Base-by-base conservation (phyloP, 2,113 vertebrate genomes). In the Ptyas mucosa region DNA sequence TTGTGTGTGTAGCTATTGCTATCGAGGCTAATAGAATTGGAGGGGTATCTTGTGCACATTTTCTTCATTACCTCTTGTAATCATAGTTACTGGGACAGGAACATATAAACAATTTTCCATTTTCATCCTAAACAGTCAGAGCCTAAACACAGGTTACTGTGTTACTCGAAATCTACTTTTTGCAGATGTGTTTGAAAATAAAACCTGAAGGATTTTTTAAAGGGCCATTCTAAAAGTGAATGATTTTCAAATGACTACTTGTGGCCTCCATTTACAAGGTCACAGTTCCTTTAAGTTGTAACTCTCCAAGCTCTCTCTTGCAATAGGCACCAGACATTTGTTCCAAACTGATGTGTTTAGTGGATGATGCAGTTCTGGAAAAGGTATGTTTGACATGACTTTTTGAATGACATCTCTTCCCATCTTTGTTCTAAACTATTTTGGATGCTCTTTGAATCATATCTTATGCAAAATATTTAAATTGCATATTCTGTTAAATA, bases 271-370 rank as follows among this genome's bases (percentile, higher is more conserved):
- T 87, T 90, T 23, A 14, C 49, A 90, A 94, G 96, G 95, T 96
- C 95, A 88, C n/a, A 3, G 93, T 97, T 96, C 95, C 95, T 93
- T 93, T 93, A 14, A 90, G 93, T 90, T 95, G 34, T 97, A 96
- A 97, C 96, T 96, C 97, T 96, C 93, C 91, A 93, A 97, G 94
- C 96, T 97, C 95, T 97, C 89, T 97, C 97, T 97, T 96, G 94
- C 94, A 96, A 90, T 94, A 97, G 97, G 94, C 97, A 91, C 94
- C 96, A 96, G 98, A 97, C 91, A 11, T 96, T 95, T 97, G 95
- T 97, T 97, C 97, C 97, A 98, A 98, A 98, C 95, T 93, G 91
- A 95, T 97, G 96, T 87, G 93, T 97, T 98, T 97, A 96, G 96
- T 97, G 96, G 96, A 95, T 96, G 96, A 96, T 97, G 96, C 96